These are phyloP conservation scores for Drosophila sturtevanti DNA, from an alignment of 1,140 invertebrate genomes.

Conservation along the genomic window DNA sequence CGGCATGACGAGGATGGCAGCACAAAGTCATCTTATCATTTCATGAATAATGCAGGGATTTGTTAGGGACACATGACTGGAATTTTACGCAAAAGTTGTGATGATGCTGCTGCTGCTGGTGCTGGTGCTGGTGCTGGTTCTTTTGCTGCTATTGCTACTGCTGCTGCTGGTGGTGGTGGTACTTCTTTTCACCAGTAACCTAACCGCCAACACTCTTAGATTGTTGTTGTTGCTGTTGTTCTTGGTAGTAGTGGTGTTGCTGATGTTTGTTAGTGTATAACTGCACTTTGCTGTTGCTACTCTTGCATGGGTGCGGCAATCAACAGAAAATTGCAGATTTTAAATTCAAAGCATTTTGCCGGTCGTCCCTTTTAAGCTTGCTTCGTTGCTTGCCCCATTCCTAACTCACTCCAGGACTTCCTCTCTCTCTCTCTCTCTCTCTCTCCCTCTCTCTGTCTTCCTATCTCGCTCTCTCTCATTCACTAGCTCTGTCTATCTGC, in stretches of 20 bases:
- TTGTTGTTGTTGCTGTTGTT: conserved; percentile 55
- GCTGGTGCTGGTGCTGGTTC: conserved; percentile 42
- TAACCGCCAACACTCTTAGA: conserved; percentile 71
- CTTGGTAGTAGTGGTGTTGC: not conserved
- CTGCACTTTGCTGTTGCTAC: conserved; percentile 47
- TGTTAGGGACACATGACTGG: conserved; percentile 82
- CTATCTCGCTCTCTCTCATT: not conserved
- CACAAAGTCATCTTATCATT: conserved; percentile 82
- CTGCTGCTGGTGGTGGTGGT: conserved; percentile 38
- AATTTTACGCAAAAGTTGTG: conserved; percentile 80
- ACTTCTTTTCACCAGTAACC: conserved; percentile 40
- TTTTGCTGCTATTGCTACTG: conserved; percentile 61
- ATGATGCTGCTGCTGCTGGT: conserved; percentile 58
- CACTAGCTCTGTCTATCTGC: not conserved
- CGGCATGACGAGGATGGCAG: conserved; percentile 61
- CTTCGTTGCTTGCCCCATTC: conserved; percentile 15
- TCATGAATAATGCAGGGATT: conserved; percentile 82
- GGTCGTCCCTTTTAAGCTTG: conserved; percentile 60
- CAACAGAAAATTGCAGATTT: conserved; percentile 81
- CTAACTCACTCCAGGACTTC: not conserved
- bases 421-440: not conserved
- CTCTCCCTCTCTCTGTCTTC: not conserved
- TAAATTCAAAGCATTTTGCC: conserved; percentile 79
- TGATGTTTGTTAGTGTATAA: conserved; percentile 59
- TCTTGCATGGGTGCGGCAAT: conserved; percentile 66